A percentile compares a stretch with the other conserved stretches of the same genome.
Conservation (phyloP, 2,113 vertebrate species). For the Martes martes region DNA sequence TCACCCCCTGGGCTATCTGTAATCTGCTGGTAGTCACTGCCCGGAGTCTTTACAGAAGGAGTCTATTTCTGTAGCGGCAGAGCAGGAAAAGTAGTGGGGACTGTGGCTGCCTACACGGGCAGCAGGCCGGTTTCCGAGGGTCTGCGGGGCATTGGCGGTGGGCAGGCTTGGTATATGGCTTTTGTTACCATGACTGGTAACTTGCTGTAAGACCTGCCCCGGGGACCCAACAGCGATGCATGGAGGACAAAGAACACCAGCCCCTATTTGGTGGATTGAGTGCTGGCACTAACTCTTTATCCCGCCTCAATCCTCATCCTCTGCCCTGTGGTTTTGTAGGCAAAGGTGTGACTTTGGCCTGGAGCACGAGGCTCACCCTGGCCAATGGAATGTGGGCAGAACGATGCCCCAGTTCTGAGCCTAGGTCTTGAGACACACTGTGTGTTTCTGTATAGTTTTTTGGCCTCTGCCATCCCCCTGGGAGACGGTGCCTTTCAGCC, state of each 20-base stretch:
- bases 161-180: background rate
- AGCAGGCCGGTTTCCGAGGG: background rate
- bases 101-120: background rate
- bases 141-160: too few species aligned
- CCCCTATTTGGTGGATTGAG: background rate
- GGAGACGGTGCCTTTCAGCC: background rate
- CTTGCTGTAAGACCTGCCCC: background rate
- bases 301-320: background rate
- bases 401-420: background rate
- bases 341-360: background rate
- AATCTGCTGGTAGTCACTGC: background rate
- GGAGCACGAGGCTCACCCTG: background rate
- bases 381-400: background rate
- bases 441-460: background rate
- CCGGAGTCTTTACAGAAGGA: background rate
- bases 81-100: background rate
- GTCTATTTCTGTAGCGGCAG: background rate
- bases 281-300: background rate
- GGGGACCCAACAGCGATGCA: background rate
- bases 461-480: rapidly evolving
- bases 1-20: background rate
- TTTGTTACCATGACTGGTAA: background rate
- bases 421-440: background rate
- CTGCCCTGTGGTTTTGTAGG: background rate
- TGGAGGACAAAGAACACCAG: background rate